Evolutionary conservation across 2,797 vertebrate species (phyloP).

Genomic region (Sebastes diploproa): DNA sequence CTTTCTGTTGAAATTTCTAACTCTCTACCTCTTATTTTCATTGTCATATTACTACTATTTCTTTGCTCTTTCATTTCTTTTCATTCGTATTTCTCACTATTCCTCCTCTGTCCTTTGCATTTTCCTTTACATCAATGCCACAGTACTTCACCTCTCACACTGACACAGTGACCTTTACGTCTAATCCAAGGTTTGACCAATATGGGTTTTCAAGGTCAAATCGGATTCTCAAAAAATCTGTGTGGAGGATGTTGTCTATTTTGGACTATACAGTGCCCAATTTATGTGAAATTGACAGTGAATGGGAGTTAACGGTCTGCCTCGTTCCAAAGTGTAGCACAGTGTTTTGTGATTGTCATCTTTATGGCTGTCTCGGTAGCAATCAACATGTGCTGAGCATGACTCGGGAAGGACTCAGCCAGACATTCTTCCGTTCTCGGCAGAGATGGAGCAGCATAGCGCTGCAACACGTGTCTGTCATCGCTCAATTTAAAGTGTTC

Average conservation of each 20-base stretch:
- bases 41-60: not conserved
- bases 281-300: not conserved
- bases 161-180: not conserved
- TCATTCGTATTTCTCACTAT: not conserved
- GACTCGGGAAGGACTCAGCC: not conserved
- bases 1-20: not conserved
- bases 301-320: not conserved
- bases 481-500: not conserved
- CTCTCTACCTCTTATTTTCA: not conserved
- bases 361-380: not conserved
- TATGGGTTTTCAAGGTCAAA: not conserved
- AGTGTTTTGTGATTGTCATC: not conserved
- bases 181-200: not conserved
- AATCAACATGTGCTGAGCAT: not conserved
- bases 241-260: not conserved
- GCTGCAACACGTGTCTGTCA: not conserved
- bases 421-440: not conserved
- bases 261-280: not conserved
- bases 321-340: not conserved
- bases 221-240: not conserved
- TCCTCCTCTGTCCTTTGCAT: not conserved
- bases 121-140: not conserved
- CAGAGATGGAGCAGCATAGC: not conserved
- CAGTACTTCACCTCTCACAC: not conserved
- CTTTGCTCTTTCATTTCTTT: not conserved